phyloP scores from a whole-genome alignment of 2,888 invertebrate species.

The Eumerus sabulonum region DNA sequence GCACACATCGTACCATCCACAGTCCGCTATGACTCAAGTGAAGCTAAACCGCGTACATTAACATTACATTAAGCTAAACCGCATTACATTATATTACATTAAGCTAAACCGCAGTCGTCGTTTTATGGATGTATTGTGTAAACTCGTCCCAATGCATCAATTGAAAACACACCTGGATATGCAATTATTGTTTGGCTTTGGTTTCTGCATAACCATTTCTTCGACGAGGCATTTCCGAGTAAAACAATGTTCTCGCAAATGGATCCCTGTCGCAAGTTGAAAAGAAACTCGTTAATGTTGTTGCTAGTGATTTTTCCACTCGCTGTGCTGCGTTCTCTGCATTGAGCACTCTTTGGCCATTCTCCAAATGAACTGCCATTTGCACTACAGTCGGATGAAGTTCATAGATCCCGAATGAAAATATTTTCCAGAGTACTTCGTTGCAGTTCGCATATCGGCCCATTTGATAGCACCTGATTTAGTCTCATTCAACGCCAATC shows the following conservation, averaged over 20 bases:
- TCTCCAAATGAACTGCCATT: neutral
- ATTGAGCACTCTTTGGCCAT: slow-evolving; percentile 10
- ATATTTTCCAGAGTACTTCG: slow-evolving; percentile 11
- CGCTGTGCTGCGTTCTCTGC: slow-evolving; percentile 8
- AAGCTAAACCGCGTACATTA: slow-evolving; percentile 2
- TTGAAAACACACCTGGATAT: slow-evolving; percentile 6
- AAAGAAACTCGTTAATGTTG: slow-evolving; percentile 4
- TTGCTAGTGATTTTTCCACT: neutral
- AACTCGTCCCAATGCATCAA: slow-evolving; percentile 16
- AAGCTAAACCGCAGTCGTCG: slow-evolving; percentile 8
- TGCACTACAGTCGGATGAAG: slow-evolving; percentile 6
- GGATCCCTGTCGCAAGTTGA: slow-evolving; percentile 11
- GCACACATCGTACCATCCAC: slow-evolving; percentile 29
- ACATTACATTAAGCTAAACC: neutral
- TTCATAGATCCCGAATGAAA: slow-evolving; percentile 7
- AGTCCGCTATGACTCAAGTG: slow-evolving; percentile 18
- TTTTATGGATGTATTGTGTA: slow-evolving; percentile 15
- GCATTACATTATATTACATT: too few relatives aligned
- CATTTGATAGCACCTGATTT: neutral
- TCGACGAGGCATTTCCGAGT: slow-evolving; percentile 49
- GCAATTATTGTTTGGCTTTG: slow-evolving; percentile 6
- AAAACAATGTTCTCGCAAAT: too few relatives aligned
- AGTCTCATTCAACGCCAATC: slow-evolving; percentile 20
- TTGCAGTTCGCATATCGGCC: slow-evolving; percentile 13
- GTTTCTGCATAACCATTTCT: slow-evolving; percentile 10